These are phyloP conservation scores for Lacanobia oleracea DNA, from an alignment of 2,888 invertebrate species.

Conservation along the genomic window DNA sequence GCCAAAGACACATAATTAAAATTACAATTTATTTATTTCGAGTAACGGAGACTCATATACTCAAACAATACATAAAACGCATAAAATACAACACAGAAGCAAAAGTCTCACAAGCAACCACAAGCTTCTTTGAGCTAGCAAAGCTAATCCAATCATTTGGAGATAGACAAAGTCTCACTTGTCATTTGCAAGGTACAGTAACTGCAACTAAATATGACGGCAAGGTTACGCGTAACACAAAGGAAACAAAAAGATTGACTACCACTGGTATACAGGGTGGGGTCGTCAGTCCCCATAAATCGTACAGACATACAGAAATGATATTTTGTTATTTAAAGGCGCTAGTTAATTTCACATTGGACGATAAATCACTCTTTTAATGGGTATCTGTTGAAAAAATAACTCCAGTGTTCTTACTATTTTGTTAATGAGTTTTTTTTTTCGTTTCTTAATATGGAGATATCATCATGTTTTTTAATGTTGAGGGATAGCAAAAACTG, in stretches of 20 bases:
- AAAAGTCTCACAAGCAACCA: too few species aligned
- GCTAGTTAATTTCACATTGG: slow-evolving; percentile 78
- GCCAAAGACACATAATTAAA: too few species aligned
- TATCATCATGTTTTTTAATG: slow-evolving; percentile 29
- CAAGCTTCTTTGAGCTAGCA: too few species aligned
- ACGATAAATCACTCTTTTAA: slow-evolving; percentile 75
- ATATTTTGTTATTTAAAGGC: slow-evolving; percentile 82
- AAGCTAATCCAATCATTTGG: too few species aligned
- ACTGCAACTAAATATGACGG: neutral
- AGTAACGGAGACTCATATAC: too few species aligned
- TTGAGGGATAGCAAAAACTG: slow-evolving; percentile 17
- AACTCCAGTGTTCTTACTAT: slow-evolving; percentile 57
- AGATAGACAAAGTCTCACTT: neutral
- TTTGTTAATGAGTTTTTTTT: slow-evolving; percentile 65
- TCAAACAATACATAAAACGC: too few species aligned
- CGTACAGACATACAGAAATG: slow-evolving; percentile 72
- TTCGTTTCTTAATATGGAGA: slow-evolving; percentile 48
- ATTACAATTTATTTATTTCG: too few species aligned
- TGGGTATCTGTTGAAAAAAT: slow-evolving; percentile 68
- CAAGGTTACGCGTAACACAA: neutral
- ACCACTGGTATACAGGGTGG: slow-evolving; percentile 60
- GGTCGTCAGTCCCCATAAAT: slow-evolving; percentile 73
- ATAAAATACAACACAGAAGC: too few species aligned
- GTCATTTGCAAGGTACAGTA: neutral
- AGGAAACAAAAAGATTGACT: slow-evolving; percentile 46